Percentiles rank a stretch among this genome's conserved stretches.
Evolutionary conservation across 2,888 invertebrate species (phyloP).

Genomic region (Spodoptera exigua): DNA sequence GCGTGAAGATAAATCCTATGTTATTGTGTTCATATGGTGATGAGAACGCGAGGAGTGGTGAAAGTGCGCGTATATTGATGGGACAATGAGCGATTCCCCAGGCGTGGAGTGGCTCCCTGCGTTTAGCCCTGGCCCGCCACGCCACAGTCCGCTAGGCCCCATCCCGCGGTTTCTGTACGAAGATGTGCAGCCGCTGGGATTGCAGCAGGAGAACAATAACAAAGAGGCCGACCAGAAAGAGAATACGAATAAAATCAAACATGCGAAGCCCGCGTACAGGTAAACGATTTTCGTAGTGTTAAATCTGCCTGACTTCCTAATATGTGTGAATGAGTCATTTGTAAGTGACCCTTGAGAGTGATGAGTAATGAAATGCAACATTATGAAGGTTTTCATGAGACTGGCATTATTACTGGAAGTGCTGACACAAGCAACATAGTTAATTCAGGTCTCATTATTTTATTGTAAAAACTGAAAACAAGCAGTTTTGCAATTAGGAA

Average conservation of each 20-base stretch:
- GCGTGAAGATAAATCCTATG: constrained; percentile 64
- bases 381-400: constrained; percentile 30
- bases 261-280: constrained; percentile 90
- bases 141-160: constrained; percentile 86
- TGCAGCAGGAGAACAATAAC: constrained; percentile 85
- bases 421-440: constrained; percentile 44
- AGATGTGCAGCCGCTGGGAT: constrained; percentile 82
- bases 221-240: constrained; percentile 83
- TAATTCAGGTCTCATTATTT: constrained; percentile 26
- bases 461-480: constrained; percentile 7
- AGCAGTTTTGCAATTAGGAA: constrained; percentile 13
- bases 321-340: constrained; percentile 54
- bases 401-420: constrained; percentile 38
- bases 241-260: constrained; percentile 85
- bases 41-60: constrained; percentile 66
- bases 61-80: constrained; percentile 70
- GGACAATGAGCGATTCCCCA: constrained; percentile 87
- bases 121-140: constrained; percentile 86
- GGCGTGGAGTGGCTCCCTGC: constrained; percentile 89
- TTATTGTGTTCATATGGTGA: constrained; percentile 65
- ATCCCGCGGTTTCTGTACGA: constrained; percentile 86
- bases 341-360: constrained; percentile 64
- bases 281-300: constrained; percentile 70
- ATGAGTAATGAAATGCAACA: constrained; percentile 46
- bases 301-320: constrained; percentile 48